Conservation (phyloP, 2,888 invertebrate species). For the Apamea sordens region DNA sequence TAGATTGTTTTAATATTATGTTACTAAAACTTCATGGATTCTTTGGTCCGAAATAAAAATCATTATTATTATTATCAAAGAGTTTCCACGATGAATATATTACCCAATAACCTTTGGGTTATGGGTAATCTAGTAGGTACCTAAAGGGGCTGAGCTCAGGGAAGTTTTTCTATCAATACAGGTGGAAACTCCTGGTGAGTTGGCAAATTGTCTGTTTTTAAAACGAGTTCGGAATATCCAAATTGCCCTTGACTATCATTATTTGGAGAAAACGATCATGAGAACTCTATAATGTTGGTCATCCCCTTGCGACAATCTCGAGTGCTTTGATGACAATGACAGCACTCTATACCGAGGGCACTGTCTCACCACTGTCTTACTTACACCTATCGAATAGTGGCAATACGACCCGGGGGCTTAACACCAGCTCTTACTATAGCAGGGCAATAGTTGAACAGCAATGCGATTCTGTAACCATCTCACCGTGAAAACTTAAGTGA, state of each 20-base stretch:
- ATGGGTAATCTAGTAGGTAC: neutral
- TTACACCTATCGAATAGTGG: too few relatives aligned
- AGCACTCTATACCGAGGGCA: neutral
- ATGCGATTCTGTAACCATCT: too few relatives aligned
- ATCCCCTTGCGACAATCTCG: neutral
- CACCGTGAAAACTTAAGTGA: too few relatives aligned
- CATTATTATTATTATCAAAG: neutral
- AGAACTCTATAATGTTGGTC: neutral
- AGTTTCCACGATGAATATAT: neutral
- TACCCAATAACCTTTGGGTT: neutral
- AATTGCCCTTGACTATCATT: neutral
- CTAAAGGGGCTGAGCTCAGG: neutral
- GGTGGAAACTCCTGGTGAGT: too few relatives aligned
- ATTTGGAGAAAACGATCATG: neutral
- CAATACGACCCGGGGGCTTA: too few relatives aligned
- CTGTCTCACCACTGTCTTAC: neutral
- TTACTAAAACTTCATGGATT: too few relatives aligned
- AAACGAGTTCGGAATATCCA: neutral
- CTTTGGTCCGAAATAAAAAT: too few relatives aligned
- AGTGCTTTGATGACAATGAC: neutral
- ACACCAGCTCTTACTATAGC: too few relatives aligned
- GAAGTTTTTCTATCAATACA: neutral
- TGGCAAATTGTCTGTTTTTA: neutral
- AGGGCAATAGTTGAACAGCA: too few relatives aligned
- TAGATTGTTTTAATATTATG: too few relatives aligned